Percentiles rank a stretch among this genome's conserved stretches.
phyloP scores from a whole-genome alignment of 1,140 invertebrate species.

The Venustaconcha ellipsiformis region DNA sequence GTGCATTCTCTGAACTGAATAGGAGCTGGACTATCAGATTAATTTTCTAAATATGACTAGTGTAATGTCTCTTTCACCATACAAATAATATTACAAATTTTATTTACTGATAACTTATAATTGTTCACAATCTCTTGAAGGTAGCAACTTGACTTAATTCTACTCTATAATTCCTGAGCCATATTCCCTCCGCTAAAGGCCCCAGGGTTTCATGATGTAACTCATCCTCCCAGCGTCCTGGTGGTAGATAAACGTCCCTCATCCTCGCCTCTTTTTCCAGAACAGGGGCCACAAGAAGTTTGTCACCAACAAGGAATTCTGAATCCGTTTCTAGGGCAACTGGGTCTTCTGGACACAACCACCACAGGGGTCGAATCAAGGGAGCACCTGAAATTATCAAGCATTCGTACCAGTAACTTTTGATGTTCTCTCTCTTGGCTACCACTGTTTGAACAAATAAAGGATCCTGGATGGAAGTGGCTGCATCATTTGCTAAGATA shows the following conservation, averaged over 20 bases:
- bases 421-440: no score
- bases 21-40: no score
- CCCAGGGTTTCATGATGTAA: constrained; percentile 14
- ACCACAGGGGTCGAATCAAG: constrained; percentile 61
- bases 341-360: constrained; percentile 75
- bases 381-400: constrained; percentile 43
- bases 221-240: constrained; percentile 42
- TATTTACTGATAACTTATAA: no score
- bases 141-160: constrained; percentile 65
- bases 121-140: constrained; percentile 45
- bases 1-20: no score
- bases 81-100: no score
- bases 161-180: constrained; percentile 27
- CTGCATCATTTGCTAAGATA: no score
- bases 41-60: no score
- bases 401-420: background rate
- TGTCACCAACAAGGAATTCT: constrained; percentile 54
- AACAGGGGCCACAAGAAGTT: constrained; percentile 54
- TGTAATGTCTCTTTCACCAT: no score
- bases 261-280: constrained; percentile 70
- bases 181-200: constrained; percentile 13
- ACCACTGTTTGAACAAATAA: no score
- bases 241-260: constrained; percentile 80
- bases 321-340: constrained; percentile 42
- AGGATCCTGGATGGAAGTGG: no score